Conservation (phyloP, 2,888 invertebrate genomes). For the Marronus borbonicus region DNA sequence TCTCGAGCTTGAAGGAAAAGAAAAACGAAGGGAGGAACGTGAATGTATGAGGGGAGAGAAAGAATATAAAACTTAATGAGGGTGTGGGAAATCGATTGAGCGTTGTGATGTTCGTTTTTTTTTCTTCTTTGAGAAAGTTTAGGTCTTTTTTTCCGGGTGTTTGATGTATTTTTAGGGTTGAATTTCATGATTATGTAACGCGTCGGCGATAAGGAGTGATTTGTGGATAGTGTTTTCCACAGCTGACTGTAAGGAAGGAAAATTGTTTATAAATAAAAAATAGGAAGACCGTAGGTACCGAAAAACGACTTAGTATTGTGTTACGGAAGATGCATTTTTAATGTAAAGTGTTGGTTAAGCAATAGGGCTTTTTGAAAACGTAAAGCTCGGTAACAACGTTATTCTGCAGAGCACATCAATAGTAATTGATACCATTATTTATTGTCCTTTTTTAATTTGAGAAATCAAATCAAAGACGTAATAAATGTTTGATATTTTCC, state of each 20-base stretch:
- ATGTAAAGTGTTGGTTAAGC: not conserved
- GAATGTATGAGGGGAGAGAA: not conserved
- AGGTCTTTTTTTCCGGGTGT: slow-evolving; percentile 6
- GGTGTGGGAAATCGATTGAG: slow-evolving; percentile 42
- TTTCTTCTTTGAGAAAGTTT: not conserved
- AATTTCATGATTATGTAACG: slow-evolving; percentile 42
- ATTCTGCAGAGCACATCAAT: not conserved
- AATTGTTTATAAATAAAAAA: slow-evolving; percentile 25
- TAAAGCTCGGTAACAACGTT: not conserved
- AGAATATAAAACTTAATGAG: slow-evolving; percentile 44
- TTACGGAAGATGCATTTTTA: not conserved
- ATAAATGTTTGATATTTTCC: no score
- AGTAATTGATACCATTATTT: not conserved
- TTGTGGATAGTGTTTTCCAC: slow-evolving; percentile 21
- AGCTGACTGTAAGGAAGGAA: not conserved
- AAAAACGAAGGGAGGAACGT: slow-evolving; percentile 14
- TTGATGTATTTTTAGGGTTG: slow-evolving; percentile 40
- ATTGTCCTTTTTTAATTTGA: no score
- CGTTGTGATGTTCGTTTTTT: slow-evolving; percentile 37
- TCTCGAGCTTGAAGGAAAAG: slow-evolving; percentile 26
- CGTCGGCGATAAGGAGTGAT: slow-evolving; percentile 30
- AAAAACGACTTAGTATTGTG: not conserved
- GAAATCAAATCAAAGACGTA: no score
- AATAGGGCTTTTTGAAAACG: not conserved
- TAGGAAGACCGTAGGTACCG: not conserved